phyloP scores from a whole-genome alignment of 1,140 invertebrate genomes.

The Pachyrhynchus sulphureomaculatus region DNA sequence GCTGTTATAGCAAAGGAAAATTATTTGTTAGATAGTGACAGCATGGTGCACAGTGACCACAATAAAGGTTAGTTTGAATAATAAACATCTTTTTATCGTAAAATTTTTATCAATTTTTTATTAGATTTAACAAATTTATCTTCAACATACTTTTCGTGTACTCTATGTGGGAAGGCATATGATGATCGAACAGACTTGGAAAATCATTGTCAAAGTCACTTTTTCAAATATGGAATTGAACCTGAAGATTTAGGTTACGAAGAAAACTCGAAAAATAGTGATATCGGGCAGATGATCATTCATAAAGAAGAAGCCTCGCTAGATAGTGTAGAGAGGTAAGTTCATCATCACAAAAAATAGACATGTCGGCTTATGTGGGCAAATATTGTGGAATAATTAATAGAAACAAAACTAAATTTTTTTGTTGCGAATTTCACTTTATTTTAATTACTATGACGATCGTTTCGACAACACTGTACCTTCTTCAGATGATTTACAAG shows the following conservation, averaged over 20 bases:
- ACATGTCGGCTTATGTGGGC: too few relatives aligned
- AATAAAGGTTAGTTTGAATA: neutral
- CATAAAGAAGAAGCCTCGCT: conserved; percentile 9
- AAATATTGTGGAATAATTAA: too few relatives aligned
- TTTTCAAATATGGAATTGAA: conserved; percentile 49
- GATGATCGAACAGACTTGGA: conserved; percentile 53
- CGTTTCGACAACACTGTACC: too few relatives aligned
- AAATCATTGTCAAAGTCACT: conserved; percentile 57
- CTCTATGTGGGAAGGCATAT: conserved; percentile 57
- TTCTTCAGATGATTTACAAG: too few relatives aligned
- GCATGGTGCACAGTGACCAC: neutral
- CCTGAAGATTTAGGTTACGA: neutral
- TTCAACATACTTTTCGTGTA: conserved; percentile 47
- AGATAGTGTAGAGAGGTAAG: conserved; percentile 11
- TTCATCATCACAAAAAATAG: too few relatives aligned
- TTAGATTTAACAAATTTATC: conserved; percentile 2
- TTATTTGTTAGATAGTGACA: neutral
- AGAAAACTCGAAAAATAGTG: conserved; percentile 8
- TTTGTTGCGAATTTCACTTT: too few relatives aligned
- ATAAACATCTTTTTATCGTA: conserved; percentile 1
- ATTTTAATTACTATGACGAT: too few relatives aligned
- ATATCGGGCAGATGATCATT: neutral
- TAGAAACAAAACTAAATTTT: too few relatives aligned
- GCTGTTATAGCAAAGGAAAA: conserved; percentile 1
- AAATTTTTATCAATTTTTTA: conserved; percentile 10